phyloP scores from a whole-genome alignment of 2,888 invertebrate genomes.

The Automeris io region DNA sequence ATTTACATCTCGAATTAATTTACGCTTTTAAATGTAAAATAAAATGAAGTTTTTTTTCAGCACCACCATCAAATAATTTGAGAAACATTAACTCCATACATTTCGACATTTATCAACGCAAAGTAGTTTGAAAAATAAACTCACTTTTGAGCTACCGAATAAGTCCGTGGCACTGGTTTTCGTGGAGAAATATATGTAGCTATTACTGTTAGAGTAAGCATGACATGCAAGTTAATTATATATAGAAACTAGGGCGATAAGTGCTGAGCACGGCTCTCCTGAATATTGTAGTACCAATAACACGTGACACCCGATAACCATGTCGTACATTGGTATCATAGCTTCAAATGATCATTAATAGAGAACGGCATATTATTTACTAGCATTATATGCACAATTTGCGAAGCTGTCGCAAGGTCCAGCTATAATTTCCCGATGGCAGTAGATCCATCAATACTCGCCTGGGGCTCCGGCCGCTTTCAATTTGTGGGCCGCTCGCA shows the following conservation, averaged over 20 bases:
- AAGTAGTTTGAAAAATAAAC: too few species aligned
- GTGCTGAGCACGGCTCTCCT: slow-evolving; percentile 10
- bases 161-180: too few species aligned
- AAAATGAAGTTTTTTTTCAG: too few species aligned
- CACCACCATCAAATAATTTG: too few species aligned
- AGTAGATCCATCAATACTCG: slow-evolving; percentile 73
- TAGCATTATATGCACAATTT: slow-evolving; percentile 76
- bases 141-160: too few species aligned
- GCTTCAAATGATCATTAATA: slow-evolving; percentile 60
- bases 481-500: slow-evolving; percentile 75
- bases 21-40: too few species aligned
- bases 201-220: too few species aligned
- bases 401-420: slow-evolving; percentile 74
- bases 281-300: slow-evolving; percentile 16
- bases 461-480: slow-evolving; percentile 71
- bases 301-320: slow-evolving; percentile 31
- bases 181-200: too few species aligned
- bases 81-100: too few species aligned
- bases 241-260: slow-evolving; percentile 7
- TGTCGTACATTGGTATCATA: slow-evolving; percentile 46
- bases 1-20: too few species aligned
- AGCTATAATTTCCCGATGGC: slow-evolving; percentile 73
- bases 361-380: slow-evolving; percentile 67
- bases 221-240: slow-evolving; percentile 1
- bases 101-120: too few species aligned